Evolutionary conservation across 2,888 invertebrate species (phyloP).

Genomic region (Polydrusus cervinus): DNA sequence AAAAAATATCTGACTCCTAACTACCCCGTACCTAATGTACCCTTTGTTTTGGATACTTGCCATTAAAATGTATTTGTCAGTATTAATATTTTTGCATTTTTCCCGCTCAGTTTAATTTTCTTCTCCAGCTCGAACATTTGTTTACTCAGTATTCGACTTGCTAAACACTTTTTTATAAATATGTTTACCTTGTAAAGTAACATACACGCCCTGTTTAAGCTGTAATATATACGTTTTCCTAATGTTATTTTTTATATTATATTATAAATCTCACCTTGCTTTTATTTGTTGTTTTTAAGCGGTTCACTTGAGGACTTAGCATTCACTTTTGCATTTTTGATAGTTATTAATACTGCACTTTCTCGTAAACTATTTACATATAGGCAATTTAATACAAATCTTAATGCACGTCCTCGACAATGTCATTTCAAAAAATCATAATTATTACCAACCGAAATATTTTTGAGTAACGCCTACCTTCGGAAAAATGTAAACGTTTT

Average conservation of each 20-base stretch:
- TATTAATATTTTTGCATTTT: neutral
- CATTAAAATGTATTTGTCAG: neutral
- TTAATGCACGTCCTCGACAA: too few species aligned
- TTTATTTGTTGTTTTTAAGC: neutral
- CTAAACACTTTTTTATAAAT: neutral
- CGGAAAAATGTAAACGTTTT: too few species aligned
- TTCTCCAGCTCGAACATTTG: neutral
- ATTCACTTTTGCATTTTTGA: neutral
- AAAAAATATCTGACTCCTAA: too few species aligned
- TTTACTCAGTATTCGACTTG: neutral
- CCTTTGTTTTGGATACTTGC: too few species aligned
- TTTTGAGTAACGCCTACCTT: too few species aligned
- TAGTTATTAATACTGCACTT: neutral
- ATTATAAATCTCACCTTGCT: neutral
- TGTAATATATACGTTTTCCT: constrained; percentile 8
- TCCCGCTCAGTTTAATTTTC: neutral
- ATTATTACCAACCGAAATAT: too few species aligned
- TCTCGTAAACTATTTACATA: neutral
- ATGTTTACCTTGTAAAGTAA: constrained; percentile 17
- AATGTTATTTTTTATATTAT: neutral
- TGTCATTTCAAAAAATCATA: too few species aligned
- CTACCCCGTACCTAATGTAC: too few species aligned
- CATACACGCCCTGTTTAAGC: constrained; percentile 13
- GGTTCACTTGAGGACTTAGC: neutral
- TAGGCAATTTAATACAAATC: too few species aligned